Base-by-base conservation (phyloP, 2,888 invertebrate genomes). In the Chrysotoxum bicinctum region DNA sequence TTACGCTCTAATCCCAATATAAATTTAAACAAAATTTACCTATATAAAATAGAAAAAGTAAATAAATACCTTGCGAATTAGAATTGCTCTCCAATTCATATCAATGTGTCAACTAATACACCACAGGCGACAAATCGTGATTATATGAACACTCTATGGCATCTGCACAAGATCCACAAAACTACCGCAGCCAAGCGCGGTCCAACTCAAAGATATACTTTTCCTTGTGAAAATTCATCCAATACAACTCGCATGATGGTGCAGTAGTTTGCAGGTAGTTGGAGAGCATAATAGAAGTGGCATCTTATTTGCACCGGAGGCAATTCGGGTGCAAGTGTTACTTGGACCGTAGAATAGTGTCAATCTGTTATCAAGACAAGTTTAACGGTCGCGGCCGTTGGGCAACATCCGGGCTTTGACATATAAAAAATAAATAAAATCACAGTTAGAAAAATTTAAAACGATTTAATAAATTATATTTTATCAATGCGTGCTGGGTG, bases 111-210 rank as follows among this genome's bases (percentile, higher is more conserved):
- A 85, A 85, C 76, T 64, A 62, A 50, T 74, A 70, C 85, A 73
- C 80, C 69, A 64, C 72, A 19, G 76, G 85, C 81, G 85, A 85
- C 85, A 81, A 81, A 85, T 85, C 85, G 85, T 85, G 85, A 80
- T 84, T 84, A 73, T 74, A 37, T 37, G 21, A 21, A 54, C 21
- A 21, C 58, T 21, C 54, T 54, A 14, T 50, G 30, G 54, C 16
- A 54, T 54, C 54, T 10, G 30, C 30, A 54, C 52, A 52, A 52
- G 52, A 52, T 52, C 9, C 16, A 52, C 52, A 8, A 30, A n/a
- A 52, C 8, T n/a, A 48, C 10, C 10, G 16, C 54, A 54, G 52
- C n/a, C 10, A 9, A 32, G 3, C 43, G 66, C 50, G 54, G 45
- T 66, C 40, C 54, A 50, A 62, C 54, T 73, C 26, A 35, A 23